Conservation (phyloP, 2,113 vertebrate genomes). For the Nestor notabilis region DNA sequence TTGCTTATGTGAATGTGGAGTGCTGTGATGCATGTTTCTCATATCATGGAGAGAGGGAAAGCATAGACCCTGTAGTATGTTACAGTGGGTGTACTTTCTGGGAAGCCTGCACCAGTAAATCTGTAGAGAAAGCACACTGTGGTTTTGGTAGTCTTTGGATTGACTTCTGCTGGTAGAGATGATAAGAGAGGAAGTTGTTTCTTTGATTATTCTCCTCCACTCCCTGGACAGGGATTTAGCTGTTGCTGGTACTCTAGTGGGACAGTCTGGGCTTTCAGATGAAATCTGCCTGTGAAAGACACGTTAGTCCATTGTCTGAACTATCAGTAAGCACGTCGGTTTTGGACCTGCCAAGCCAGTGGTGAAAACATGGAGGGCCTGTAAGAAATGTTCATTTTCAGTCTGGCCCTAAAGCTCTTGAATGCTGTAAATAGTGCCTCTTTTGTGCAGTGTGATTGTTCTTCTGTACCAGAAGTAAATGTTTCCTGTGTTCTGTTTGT, state of each 20-base stretch:
- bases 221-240: background rate
- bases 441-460: background rate
- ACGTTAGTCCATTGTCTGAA: background rate
- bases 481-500: background rate
- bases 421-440: background rate
- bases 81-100: background rate
- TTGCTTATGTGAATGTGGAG: background rate
- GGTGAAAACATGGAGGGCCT: background rate
- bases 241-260: background rate
- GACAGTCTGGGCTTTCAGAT: background rate
- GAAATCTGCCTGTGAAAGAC: background rate
- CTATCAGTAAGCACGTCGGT: background rate
- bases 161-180: background rate
- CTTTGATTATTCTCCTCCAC: background rate
- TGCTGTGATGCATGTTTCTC: background rate
- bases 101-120: background rate
- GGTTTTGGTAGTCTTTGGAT: background rate
- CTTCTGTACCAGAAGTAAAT: background rate
- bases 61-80: background rate
- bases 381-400: background rate
- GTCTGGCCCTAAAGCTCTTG: background rate
- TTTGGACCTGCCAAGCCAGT: background rate
- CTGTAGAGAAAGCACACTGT: rapidly evolving
- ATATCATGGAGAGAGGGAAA: background rate
- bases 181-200: background rate